Conservation (phyloP, 2,888 invertebrate species). For the Epinotia demarniana region DNA sequence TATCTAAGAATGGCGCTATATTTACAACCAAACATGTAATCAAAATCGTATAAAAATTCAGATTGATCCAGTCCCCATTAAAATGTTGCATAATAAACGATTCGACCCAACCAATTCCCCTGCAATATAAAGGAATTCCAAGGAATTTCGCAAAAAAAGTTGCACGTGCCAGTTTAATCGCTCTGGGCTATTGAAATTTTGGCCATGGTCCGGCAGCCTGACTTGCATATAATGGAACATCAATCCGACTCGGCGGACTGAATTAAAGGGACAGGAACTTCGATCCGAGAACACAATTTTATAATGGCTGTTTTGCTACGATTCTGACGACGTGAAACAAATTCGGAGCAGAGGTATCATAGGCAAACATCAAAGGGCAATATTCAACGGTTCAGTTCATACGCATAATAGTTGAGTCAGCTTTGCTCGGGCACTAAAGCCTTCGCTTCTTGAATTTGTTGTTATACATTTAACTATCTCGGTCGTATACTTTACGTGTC, state of each 20-base stretch:
- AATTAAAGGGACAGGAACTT: slow-evolving; percentile 60
- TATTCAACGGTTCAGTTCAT: slow-evolving; percentile 48
- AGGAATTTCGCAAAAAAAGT: slow-evolving; percentile 81
- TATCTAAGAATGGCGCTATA: slow-evolving; percentile 56
- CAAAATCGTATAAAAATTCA: slow-evolving; percentile 36
- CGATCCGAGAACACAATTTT: slow-evolving; percentile 38
- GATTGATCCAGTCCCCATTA: slow-evolving; percentile 46
- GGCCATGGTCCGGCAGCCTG: slow-evolving; percentile 69
- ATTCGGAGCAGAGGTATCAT: slow-evolving; percentile 25
- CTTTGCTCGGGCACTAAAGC: slow-evolving; percentile 51
- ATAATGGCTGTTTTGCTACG: slow-evolving; percentile 34
- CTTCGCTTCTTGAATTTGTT: slow-evolving; percentile 52
- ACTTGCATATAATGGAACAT: slow-evolving; percentile 76
- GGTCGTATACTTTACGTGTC: slow-evolving; percentile 60
- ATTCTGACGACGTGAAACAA: slow-evolving; percentile 23
- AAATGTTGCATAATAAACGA: slow-evolving; percentile 80
- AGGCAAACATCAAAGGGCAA: slow-evolving; percentile 1
- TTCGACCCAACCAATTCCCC: slow-evolving; percentile 72
- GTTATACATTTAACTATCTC: slow-evolving; percentile 62
- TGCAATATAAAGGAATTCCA: slow-evolving; percentile 73
- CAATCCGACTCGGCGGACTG: slow-evolving; percentile 66
- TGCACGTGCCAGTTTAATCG: slow-evolving; percentile 80
- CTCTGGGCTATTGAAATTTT: slow-evolving; percentile 81
- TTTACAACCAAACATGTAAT: slow-evolving; percentile 55
- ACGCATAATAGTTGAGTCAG: slow-evolving; percentile 52